Base-by-base conservation (phyloP, 2,113 vertebrate genomes). In the Pterocles burchelli region DNA sequence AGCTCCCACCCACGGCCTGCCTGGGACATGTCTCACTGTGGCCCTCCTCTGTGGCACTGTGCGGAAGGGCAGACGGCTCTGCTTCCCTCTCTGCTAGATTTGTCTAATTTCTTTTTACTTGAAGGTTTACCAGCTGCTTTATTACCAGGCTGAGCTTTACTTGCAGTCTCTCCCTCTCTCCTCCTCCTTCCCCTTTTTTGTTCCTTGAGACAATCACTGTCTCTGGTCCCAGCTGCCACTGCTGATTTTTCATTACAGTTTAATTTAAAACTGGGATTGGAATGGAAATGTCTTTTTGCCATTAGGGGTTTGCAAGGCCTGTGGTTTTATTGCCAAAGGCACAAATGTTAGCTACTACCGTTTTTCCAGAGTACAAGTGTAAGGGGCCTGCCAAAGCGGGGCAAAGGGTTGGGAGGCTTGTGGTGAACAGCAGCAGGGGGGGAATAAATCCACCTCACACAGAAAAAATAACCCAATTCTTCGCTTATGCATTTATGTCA, bases 211-310 rank as follows among this genome's bases (percentile, higher is more conserved):
- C 98, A 98, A 98, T 98, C 98, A 96, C 97, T 97, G 98, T 98
- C 98, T 98, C 97, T 96, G 98, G 98, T 98, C 98, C 98, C 98
- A 98, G 98, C 98, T 98, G 98, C 98, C 98, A 98, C 96, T 96
- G 98, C 98, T 98, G 98, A 98, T 98, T 98, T 98, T 98, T 98
- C 98, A 98, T 98, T 98, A 98, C 98, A 98, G 97, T 98, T 98
- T 98, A 98, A 98, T 98, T 98, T 98, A 98, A 98, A 98, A 98
- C 96, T 95, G 97, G 98, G 98, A 98, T 98, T 98, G 98, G 98
- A 98, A 98, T 98, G 98, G 98, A 98, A 98, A 98, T 98, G 98
- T 97, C 97, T 98, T 97, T 98, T 98, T 97, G 98, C 97, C 98
- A 97, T 98, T 98, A 98, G 98, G 98, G 98, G 98, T 98, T 98